Conservation (phyloP, 2,888 invertebrate genomes). For the Bombyx huttoni region DNA sequence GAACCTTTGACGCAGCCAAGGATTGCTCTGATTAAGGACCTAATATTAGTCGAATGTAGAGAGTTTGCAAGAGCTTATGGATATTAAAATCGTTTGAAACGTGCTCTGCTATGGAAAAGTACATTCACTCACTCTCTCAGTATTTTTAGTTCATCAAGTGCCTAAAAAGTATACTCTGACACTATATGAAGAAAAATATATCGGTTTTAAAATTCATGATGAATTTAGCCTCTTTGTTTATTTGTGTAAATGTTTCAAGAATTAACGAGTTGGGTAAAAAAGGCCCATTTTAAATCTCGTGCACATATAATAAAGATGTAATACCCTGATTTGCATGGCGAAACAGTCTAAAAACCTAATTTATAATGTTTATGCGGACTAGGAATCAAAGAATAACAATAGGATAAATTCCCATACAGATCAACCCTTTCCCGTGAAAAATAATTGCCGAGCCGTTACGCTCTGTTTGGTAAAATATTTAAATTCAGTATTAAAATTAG, state of each 20-base stretch:
- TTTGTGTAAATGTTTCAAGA: too few species aligned
- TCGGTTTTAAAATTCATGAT: too few species aligned
- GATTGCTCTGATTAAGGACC: not conserved
- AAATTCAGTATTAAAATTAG: constrained; percentile 3
- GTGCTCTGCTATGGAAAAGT: not conserved
- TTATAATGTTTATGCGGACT: not conserved
- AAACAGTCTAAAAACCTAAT: too few species aligned
- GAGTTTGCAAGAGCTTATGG: not conserved
- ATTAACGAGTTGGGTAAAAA: too few species aligned
- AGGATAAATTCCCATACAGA: not conserved
- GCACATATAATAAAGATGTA: too few species aligned
- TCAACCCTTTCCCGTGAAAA: not conserved
- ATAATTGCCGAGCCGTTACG: not conserved
- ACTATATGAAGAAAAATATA: too few species aligned
- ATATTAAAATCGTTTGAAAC: not conserved
- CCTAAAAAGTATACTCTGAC: too few species aligned
- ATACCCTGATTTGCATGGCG: too few species aligned
- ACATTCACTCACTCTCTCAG: not conserved
- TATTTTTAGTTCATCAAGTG: too few species aligned
- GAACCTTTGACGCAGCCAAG: not conserved
- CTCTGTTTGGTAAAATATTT: not conserved
- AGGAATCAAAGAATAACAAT: not conserved
- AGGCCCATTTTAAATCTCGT: too few species aligned
- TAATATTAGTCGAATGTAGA: not conserved
- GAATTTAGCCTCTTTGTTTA: too few species aligned